Conservation (phyloP, 2,797 vertebrate species). For the Sarcoramphus papa region DNA sequence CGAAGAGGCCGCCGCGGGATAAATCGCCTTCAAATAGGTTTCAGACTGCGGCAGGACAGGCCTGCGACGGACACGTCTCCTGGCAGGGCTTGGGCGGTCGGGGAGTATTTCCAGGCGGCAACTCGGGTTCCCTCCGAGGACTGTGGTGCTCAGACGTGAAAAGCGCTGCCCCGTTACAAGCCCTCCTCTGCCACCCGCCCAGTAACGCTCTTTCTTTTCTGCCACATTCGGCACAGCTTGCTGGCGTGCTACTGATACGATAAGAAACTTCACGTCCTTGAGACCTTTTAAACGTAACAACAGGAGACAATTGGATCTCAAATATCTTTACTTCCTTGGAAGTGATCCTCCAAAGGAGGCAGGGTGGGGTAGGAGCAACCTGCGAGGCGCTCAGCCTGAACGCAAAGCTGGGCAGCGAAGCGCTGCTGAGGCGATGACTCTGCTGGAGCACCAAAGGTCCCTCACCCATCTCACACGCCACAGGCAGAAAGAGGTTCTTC, state of each 20-base stretch:
- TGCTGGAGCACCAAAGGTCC: background rate
- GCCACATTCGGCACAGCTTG: fast-evolving
- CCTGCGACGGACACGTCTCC: background rate
- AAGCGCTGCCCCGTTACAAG: background rate
- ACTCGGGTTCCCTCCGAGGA: background rate
- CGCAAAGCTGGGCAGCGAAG: fast-evolving
- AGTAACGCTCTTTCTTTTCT: fast-evolving
- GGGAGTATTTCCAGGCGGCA: fast-evolving
- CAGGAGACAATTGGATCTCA: background rate
- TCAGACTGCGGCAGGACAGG: fast-evolving
- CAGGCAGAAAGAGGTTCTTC: background rate
- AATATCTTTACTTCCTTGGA: fast-evolving
- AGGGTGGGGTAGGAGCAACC: background rate
- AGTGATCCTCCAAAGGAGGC: fast-evolving
- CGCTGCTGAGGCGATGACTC: background rate
- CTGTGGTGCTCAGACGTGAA: fast-evolving
- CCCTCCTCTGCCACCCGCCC: fast-evolving
- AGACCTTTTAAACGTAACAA: background rate
- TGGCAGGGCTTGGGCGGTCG: background rate
- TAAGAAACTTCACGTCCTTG: background rate
- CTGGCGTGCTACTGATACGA: background rate
- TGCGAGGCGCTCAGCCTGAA: background rate
- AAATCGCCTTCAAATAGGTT: fast-evolving
- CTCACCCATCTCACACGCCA: background rate
- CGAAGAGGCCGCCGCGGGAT: background rate